Conservation (phyloP, 2,113 vertebrate genomes). For the Paracanthobrama guichenoti region DNA sequence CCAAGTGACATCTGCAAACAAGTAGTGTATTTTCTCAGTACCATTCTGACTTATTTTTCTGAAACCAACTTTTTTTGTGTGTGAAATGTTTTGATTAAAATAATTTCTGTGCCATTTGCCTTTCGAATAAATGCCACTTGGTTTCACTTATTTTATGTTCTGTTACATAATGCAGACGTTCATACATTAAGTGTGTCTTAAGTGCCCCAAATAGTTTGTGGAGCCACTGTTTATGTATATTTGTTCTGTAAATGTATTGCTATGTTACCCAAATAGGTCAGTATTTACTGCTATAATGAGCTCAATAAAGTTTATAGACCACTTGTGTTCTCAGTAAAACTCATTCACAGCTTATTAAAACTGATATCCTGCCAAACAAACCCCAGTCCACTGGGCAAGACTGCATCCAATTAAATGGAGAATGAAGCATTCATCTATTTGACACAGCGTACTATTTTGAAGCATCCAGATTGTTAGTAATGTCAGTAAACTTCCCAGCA, state of each 20-base stretch:
- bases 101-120: neutral
- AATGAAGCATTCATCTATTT: constrained; percentile 14
- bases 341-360: neutral
- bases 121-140: neutral
- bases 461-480: neutral
- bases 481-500: neutral
- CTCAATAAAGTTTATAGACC: constrained; percentile 11
- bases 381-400: neutral
- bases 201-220: neutral
- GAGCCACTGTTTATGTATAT: no score
- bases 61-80: neutral
- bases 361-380: constrained; percentile 26
- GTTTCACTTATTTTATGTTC: neutral
- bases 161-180: neutral
- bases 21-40: neutral
- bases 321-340: neutral
- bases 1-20: neutral
- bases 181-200: neutral
- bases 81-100: neutral
- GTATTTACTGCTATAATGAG: constrained; percentile 17
- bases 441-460: neutral
- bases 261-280: neutral
- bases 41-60: neutral
- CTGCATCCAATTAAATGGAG: neutral
- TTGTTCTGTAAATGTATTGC: neutral